Evolutionary conservation across 2,113 vertebrate genomes (phyloP), one percentile per base, ranked within the genome.

Genomic region (Zingel zingel): DNA sequence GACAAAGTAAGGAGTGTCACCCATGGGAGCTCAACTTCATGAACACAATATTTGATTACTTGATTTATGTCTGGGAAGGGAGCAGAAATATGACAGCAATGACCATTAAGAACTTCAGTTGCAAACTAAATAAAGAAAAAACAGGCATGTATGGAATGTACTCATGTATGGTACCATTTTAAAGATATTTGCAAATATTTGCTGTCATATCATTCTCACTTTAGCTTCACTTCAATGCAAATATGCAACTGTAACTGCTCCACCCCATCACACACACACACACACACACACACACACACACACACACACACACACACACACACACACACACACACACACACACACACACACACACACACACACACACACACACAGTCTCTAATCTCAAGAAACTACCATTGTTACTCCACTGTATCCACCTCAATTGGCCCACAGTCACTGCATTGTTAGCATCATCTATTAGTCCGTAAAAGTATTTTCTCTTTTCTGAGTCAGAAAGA

Each of bases 201-300:
- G 15, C 16, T 19, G 39, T 39, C 39, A 39, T 39, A 30, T 9
- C 33, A 23, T 72, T 79, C 16, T 50, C 2, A 9, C 7, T 79
- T 74, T 23, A 57, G 62, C 82, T 87, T 79, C 68, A 72, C 27
- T 67, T 78, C 77, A n/a, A 78, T 79, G 47, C 51, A 81, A 43
- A 80, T 73, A 63, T 30, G 39, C 36, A 68, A 43, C n/a, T 53
- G 19, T 45, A 68, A 43, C n/a, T 25, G 14, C 61, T 62, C 62
- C 58, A 11, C 64, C 27, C 39, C 2, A 50, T 12, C 5, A 64
- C 10, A 62, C 58, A 71, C 18, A 56, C 25, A 48, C 70, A 45
- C 21, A 25, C 14, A n/a, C 50, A 21, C 18, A 33, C 66, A 53
- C 66, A 53, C 48, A 69, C 61, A 21, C 33, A 68, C 18, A 51